Evolutionary conservation across 2,888 invertebrate genomes (phyloP).

Genomic region (Harpalus rubripes): DNA sequence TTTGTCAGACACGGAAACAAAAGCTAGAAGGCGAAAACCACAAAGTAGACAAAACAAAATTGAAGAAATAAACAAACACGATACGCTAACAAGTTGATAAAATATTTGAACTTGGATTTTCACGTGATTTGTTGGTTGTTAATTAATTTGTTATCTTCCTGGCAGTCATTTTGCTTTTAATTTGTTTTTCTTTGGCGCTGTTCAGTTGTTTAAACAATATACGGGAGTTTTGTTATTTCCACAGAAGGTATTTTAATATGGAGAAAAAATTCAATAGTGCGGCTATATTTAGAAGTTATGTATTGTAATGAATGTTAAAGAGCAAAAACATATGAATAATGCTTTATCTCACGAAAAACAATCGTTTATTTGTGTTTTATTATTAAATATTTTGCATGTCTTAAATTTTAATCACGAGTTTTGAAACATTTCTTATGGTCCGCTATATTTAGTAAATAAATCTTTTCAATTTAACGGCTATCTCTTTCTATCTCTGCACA

Average conservation of each 20-base stretch:
- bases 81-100: conserved; percentile 17
- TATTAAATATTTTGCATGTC: no score
- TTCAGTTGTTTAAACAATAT: background rate
- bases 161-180: conserved; percentile 13
- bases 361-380: background rate
- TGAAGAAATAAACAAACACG: conserved; percentile 12
- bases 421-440: no score
- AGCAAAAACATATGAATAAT: background rate
- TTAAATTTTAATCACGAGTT: no score
- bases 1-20: conserved; percentile 21
- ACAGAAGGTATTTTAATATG: background rate
- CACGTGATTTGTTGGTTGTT: conserved; percentile 27
- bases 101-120: conserved; percentile 24
- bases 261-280: background rate
- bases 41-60: background rate
- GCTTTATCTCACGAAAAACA: background rate
- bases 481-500: no score
- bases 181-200: conserved; percentile 11
- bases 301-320: background rate
- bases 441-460: no score
- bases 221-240: background rate
- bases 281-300: background rate
- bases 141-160: conserved; percentile 37
- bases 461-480: no score
- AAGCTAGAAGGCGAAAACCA: background rate